phyloP scores from a whole-genome alignment of 2,888 invertebrate species.

The Nebria brevicollis region DNA sequence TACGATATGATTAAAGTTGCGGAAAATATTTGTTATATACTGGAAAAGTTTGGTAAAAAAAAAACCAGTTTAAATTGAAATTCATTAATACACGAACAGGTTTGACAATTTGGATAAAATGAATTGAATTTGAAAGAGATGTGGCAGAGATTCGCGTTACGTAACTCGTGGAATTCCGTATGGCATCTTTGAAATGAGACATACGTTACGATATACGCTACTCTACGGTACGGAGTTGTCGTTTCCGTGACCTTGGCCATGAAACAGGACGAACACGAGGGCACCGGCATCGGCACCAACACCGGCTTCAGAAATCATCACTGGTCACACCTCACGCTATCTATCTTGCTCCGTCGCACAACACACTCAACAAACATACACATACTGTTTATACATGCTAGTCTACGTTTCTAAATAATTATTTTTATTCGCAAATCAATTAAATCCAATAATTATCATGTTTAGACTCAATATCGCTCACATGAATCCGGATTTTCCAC shows the following conservation, averaged over 20 bases:
- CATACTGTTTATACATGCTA: background rate
- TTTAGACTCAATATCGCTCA: no score
- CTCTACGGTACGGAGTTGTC: no score
- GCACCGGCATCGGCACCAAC: conserved; percentile 4
- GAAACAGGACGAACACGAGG: conserved; percentile 13
- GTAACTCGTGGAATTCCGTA: conserved; percentile 16
- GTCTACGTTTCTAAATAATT: no score
- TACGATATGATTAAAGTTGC: no score
- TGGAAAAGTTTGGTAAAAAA: background rate
- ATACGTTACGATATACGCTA: no score
- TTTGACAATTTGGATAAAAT: background rate
- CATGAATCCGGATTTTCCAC: no score
- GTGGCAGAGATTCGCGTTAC: conserved; percentile 3
- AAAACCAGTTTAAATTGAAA: background rate
- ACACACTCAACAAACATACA: background rate
- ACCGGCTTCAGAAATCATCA: background rate
- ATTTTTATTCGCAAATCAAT: no score
- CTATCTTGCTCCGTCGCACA: background rate
- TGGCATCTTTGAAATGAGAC: conserved; percentile 1
- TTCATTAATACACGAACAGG: background rate
- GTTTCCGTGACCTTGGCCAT: conserved; percentile 34
- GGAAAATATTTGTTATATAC: background rate
- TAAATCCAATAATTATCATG: no score
- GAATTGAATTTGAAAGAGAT: background rate
- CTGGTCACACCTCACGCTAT: background rate